Percentiles rank a stretch among this genome's conserved stretches.
phyloP scores from a whole-genome alignment of 1,140 invertebrate genomes.

The Carposina sasakii region DNA sequence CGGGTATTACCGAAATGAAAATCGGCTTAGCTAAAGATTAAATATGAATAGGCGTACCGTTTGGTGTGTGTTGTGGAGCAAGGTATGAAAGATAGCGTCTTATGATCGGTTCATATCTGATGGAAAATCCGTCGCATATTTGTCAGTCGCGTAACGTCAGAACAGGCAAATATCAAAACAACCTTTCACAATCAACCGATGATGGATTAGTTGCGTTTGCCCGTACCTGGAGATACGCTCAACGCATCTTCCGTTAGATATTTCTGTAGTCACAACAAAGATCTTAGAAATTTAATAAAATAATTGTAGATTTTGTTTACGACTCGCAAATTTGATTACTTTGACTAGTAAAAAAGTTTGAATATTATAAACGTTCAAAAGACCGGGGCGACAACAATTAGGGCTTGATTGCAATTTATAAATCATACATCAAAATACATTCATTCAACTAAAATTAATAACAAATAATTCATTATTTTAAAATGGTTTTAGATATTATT shows the following conservation, averaged over 20 bases:
- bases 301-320: too few relatives aligned
- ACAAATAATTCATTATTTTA: neutral
- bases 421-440: neutral
- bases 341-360: neutral
- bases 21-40: slow-evolving; percentile 39
- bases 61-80: slow-evolving; percentile 11
- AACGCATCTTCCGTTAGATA: neutral
- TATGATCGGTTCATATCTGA: too few relatives aligned
- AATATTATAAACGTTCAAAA: neutral
- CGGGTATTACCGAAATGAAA: slow-evolving; percentile 42
- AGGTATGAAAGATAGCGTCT: slow-evolving; percentile 15
- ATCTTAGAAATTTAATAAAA: too few relatives aligned
- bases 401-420: neutral
- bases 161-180: neutral
- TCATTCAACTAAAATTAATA: slow-evolving; percentile 3
- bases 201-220: neutral
- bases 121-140: too few relatives aligned
- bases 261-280: neutral
- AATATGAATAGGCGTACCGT: slow-evolving; percentile 33
- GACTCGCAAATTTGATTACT: too few relatives aligned
- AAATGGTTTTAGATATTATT: neutral
- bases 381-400: neutral
- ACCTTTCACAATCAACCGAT: neutral
- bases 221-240: neutral
- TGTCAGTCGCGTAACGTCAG: too few relatives aligned